phyloP scores from a whole-genome alignment of 2,113 vertebrate species.

The Phycodurus eques region DNA sequence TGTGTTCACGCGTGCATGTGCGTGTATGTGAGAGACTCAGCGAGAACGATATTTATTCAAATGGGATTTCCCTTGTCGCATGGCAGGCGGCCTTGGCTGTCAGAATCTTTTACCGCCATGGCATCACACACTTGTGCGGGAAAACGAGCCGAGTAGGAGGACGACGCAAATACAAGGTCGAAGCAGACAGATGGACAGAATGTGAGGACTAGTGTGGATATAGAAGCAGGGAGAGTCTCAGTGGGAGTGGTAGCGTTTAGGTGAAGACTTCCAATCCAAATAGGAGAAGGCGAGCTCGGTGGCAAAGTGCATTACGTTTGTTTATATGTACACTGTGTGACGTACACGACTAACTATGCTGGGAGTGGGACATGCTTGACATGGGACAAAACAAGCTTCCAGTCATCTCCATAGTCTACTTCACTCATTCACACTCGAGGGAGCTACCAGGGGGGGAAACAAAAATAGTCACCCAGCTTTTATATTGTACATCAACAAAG shows the following conservation, averaged over 20 bases:
- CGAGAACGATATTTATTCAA: constrained; percentile 35
- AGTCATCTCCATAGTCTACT: constrained; percentile 24
- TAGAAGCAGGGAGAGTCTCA: background rate
- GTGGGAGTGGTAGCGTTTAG: background rate
- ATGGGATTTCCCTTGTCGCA: constrained; percentile 43
- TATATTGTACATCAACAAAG: background rate
- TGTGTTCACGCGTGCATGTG: background rate
- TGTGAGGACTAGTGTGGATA: constrained; percentile 2
- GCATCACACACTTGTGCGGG: constrained; percentile 28
- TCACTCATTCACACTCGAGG: constrained; percentile 26
- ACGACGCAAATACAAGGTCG: constrained; percentile 1
- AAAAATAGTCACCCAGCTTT: background rate
- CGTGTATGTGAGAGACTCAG: background rate
- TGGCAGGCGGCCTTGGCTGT: constrained; percentile 14
- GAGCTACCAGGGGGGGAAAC: background rate
- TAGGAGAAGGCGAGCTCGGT: constrained; percentile 10
- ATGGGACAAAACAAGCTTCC: constrained; percentile 11
- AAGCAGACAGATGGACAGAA: constrained; percentile 6
- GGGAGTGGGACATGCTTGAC: background rate
- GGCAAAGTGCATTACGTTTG: background rate
- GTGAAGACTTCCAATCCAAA: constrained; percentile 3
- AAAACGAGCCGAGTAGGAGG: constrained; percentile 8
- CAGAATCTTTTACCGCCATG: constrained; percentile 19
- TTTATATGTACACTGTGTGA: background rate
- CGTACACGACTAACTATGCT: constrained; percentile 3